Percentiles rank a stretch among this genome's conserved stretches.
These are phyloP conservation scores for Anastrepha ludens DNA, from an alignment of 1,140 invertebrate genomes.

Conservation along the genomic window DNA sequence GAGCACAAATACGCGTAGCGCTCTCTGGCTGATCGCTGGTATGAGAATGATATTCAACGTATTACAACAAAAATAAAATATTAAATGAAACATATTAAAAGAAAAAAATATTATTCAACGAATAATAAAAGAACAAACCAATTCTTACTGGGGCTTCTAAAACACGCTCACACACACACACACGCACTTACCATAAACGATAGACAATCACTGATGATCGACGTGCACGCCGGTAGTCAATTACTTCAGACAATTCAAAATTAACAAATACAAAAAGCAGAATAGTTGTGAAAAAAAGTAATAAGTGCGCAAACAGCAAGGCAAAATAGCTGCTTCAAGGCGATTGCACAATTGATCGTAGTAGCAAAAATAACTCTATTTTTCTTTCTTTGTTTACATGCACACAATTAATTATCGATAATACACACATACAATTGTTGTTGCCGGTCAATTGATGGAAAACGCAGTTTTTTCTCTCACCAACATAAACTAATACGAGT, in stretches of 20 bases:
- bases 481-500: neutral
- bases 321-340: conserved; percentile 25
- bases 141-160: too few species aligned
- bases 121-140: too few species aligned
- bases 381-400: neutral
- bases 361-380: neutral
- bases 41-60: too few species aligned
- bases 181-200: too few species aligned
- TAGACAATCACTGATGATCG: neutral
- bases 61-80: too few species aligned
- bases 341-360: conserved; percentile 19
- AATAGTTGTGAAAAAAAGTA: neutral
- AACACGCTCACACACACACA: too few species aligned
- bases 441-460: too few species aligned
- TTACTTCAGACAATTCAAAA: conserved; percentile 2
- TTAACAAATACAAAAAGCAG: conserved; percentile 33
- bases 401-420: neutral
- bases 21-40: too few species aligned
- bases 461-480: too few species aligned
- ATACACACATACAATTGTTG: neutral
- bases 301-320: conserved; percentile 20
- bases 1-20: too few species aligned
- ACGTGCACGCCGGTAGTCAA: neutral
- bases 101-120: too few species aligned
- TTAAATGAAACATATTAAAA: too few species aligned